Conservation (phyloP, 2,113 vertebrate species). For the Platysternon megacephalum region DNA sequence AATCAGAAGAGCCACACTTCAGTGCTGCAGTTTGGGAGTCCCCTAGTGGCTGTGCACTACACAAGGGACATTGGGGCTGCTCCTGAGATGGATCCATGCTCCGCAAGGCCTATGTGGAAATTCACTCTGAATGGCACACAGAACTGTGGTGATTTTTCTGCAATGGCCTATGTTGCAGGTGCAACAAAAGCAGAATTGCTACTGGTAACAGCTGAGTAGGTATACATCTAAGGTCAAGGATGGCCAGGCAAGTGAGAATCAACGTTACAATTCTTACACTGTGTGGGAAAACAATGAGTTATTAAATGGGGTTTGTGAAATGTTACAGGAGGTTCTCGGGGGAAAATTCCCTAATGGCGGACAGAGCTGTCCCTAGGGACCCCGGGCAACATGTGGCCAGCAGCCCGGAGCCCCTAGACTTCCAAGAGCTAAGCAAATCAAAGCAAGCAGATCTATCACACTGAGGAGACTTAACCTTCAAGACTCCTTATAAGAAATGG, state of each 20-base stretch:
- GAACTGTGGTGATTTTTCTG: neutral
- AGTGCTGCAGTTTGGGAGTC: neutral
- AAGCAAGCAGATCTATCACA: too few species aligned
- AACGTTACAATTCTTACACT: neutral
- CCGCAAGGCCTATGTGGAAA: neutral
- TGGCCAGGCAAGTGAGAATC: neutral
- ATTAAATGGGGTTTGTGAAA: neutral
- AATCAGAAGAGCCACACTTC: neutral
- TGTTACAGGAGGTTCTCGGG: too few species aligned
- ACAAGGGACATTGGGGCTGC: neutral
- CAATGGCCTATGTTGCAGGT: neutral
- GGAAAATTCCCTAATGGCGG: too few species aligned
- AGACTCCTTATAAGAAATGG: too few species aligned
- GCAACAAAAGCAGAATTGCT: neutral
- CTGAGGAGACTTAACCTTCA: too few species aligned
- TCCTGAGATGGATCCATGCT: neutral
- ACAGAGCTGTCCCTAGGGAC: too few species aligned
- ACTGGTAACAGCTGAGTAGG: neutral
- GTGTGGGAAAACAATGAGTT: neutral
- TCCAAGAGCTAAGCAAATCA: too few species aligned
- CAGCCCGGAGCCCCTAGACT: too few species aligned
- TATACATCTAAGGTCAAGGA: neutral
- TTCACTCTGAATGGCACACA: neutral
- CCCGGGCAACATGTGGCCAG: too few species aligned
- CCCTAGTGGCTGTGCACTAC: neutral